These are phyloP conservation scores for Isaurus tuberculatus DNA, from an alignment of 92 coral and sea anemone genomes.

Conservation along the genomic window DNA sequence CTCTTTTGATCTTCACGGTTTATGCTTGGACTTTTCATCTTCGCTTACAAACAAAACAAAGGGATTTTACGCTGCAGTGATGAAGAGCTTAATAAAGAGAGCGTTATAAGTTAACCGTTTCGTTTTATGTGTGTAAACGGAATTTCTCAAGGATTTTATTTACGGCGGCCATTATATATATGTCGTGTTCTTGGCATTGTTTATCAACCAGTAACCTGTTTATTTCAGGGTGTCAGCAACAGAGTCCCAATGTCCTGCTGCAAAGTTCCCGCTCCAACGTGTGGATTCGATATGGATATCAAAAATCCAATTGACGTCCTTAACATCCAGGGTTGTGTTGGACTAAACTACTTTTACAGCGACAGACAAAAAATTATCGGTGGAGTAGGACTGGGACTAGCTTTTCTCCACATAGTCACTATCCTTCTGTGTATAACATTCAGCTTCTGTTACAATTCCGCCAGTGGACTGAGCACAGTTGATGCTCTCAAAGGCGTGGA, in stretches of 20 bases:
- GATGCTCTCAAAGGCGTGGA: conserved; percentile 93
- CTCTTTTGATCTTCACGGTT: no score
- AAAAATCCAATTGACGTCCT: conserved; percentile 98
- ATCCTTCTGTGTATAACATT: conserved; percentile 73
- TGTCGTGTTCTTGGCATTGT: no score
- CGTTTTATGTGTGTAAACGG: no score
- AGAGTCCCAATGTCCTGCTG: conserved; percentile 95
- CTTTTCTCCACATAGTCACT: conserved; percentile 80
- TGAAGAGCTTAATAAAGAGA: no score
- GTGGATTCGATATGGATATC: conserved; percentile 95
- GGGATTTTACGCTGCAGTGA: no score
- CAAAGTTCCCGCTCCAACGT: conserved; percentile 81
- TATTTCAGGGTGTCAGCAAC: conserved; percentile 77
- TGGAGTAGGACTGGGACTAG: conserved; percentile 93
- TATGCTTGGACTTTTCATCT: no score
- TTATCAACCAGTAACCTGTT: no score
- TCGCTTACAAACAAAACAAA: no score
- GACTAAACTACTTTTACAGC: conserved; percentile 82
- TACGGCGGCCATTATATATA: no score
- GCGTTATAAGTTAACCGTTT: no score
- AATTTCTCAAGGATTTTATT: no score
- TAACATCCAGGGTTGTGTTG: conserved; percentile 91
- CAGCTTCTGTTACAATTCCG: conserved; percentile 81
- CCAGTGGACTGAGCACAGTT: conserved; percentile 89
- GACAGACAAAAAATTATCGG: conserved; percentile 79